Base-by-base conservation (phyloP, 2,113 vertebrate genomes). In the Trematomus loennbergii region DNA sequence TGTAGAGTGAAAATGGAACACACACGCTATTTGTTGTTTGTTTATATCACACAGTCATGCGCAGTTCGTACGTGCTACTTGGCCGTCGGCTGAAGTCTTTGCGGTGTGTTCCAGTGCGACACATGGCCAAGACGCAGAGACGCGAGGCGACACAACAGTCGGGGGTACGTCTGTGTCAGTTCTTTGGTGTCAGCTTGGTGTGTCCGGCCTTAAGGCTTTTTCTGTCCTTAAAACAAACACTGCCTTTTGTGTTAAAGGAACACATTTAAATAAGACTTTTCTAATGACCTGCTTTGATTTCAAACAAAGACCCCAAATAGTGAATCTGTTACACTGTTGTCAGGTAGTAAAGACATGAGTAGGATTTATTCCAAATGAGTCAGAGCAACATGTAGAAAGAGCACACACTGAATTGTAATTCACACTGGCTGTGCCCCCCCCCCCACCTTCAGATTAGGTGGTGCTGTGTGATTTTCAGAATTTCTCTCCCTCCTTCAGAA, bases 401-500 rank as follows among this genome's bases (percentile, higher is more conserved):
- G 58, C 64, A 29, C n/a, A 25, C 33, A 10, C 2, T 68, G 58
- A 67, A 63, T 33, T 48, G 59, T 59, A 43, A 33, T 50, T 45
- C 45, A 71, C 64, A 72, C 72, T 81, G 53, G 53, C 36, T 20
- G 29, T 29, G 3, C 29, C 29, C 29, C 29, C 29, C 25, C 25
- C 57, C 77, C 54, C 58, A 61, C 46, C 53, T 52, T 71, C 70
- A 75, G 58, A 64, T 87, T 63, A 45, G 65, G 72, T 61, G 55
- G 48, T 2, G 46, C 53, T 49, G 72, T 82, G 59, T 82, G 69
- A 74, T 87, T 87, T 91, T 86, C 92, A 87, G 89, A 91, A 92
- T 92, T 69, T 91, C 87, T 96, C 93, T 92, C 91, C 85, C 82
- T 88, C 64, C 88, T 81, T 85, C 60, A 78, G 79, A 91, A 89